phyloP scores from a whole-genome alignment of 2,797 vertebrate species.

The Gorsachius magnificus region DNA sequence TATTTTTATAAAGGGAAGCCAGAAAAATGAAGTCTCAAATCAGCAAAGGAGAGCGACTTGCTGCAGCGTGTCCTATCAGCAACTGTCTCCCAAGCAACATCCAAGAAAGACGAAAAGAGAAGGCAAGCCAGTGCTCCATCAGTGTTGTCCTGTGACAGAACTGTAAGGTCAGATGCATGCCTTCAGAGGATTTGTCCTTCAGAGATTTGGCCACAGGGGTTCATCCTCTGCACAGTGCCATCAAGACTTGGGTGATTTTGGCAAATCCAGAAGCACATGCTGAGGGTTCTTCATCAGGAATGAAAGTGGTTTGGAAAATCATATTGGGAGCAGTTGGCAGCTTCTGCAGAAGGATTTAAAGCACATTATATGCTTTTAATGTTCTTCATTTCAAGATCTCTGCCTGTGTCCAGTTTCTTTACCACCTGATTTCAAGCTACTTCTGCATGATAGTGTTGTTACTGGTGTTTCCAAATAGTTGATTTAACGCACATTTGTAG shows the following conservation, averaged over 20 bases:
- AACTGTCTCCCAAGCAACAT: not conserved
- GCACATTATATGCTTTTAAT: not conserved
- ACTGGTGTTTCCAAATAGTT: not conserved
- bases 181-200: not conserved
- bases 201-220: too few species aligned
- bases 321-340: accelerated
- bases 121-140: accelerated
- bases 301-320: not conserved
- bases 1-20: not conserved
- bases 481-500: not conserved
- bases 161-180: not conserved
- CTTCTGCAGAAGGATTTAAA: not conserved
- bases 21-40: not conserved
- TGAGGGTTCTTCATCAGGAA: not conserved
- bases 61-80: not conserved
- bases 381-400: not conserved
- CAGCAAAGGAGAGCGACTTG: not conserved
- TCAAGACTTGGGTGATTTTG: not conserved
- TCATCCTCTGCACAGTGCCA: not conserved
- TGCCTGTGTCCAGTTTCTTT: not conserved
- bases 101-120: not conserved
- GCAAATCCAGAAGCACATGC: not conserved
- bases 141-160: not conserved
- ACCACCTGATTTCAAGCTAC: not conserved
- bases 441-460: not conserved